These are phyloP conservation scores for Listronotus oregonensis DNA, from an alignment of 1,140 invertebrate species.

Conservation along the genomic window DNA sequence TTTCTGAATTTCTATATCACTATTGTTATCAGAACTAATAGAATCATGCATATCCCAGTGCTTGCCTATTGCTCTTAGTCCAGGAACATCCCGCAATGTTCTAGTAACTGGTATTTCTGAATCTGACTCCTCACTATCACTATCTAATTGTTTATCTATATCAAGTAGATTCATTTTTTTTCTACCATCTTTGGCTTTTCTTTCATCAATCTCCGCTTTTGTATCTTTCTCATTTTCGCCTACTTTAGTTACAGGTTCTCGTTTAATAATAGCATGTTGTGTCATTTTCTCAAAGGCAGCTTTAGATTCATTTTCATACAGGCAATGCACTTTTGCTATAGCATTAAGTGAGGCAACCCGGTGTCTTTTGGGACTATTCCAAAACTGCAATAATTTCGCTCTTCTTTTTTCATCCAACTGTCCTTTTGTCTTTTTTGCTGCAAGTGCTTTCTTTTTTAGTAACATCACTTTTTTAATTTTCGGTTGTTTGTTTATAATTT, in stretches of 20 bases:
- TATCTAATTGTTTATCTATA: neutral
- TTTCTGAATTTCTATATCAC: slow-evolving; percentile 39
- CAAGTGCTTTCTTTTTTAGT: slow-evolving; percentile 43
- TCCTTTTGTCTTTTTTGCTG: slow-evolving; percentile 34
- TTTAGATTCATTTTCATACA: slow-evolving; percentile 86
- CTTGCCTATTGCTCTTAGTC: slow-evolving; percentile 75
- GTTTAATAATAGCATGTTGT: slow-evolving; percentile 44
- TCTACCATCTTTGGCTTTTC: slow-evolving; percentile 27
- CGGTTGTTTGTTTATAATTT: slow-evolving; percentile 31
- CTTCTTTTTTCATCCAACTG: slow-evolving; percentile 52
- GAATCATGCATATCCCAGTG: slow-evolving; percentile 79
- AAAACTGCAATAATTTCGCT: slow-evolving; percentile 62
- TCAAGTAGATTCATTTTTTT: too few relatives aligned
- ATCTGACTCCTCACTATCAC: slow-evolving; percentile 54
- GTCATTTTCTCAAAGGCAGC: slow-evolving; percentile 65
- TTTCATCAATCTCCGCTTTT: slow-evolving; percentile 23
- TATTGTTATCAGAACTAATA: slow-evolving; percentile 62
- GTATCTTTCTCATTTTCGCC: slow-evolving; percentile 24
- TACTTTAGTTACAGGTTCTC: slow-evolving; percentile 47
- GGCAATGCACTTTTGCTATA: slow-evolving; percentile 87
- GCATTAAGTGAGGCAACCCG: slow-evolving; percentile 88
- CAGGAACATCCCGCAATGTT: slow-evolving; percentile 72
- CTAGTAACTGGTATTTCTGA: slow-evolving; percentile 54
- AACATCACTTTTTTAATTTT: slow-evolving; percentile 41
- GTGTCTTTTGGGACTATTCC: slow-evolving; percentile 76